Percentiles rank a stretch among this genome's conserved stretches.
These are phyloP conservation scores for Galagoides demidoff DNA, from an alignment of 2,797 vertebrate species.

Conservation along the genomic window DNA sequence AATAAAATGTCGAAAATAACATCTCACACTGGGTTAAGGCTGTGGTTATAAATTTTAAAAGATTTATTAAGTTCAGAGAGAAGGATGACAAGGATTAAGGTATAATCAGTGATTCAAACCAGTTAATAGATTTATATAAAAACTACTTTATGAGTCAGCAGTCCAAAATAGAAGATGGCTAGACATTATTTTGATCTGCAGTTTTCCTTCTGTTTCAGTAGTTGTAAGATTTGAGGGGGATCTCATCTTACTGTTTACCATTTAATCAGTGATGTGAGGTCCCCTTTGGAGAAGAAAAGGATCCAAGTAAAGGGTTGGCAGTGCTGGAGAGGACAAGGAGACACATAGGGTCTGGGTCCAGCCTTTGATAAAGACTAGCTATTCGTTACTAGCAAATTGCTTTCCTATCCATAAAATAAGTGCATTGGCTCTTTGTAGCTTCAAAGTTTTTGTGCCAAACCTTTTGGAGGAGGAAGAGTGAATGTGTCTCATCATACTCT, in stretches of 20 bases:
- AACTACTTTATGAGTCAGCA: neutral
- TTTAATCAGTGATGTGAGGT: neutral
- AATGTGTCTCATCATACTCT: neutral
- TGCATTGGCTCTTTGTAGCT: neutral
- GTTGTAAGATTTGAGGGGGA: neutral
- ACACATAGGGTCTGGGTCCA: fast-evolving
- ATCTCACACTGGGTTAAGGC: neutral
- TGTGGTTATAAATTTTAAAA: neutral
- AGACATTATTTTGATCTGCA: neutral
- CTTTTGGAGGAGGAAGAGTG: neutral
- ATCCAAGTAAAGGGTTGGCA: neutral
- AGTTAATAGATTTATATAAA: neutral
- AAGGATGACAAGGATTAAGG: neutral
- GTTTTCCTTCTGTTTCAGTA: neutral
- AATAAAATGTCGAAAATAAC: slow-evolving; percentile 12
- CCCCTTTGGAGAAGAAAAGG: neutral
- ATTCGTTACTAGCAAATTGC: neutral
- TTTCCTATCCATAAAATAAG: neutral
- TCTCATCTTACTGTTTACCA: neutral
- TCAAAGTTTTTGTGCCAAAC: neutral
- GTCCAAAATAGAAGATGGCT: neutral
- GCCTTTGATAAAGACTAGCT: neutral
- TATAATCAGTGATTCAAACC: neutral
- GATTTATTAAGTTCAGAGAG: neutral
- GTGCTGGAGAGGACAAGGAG: too few species aligned